Base-by-base conservation (phyloP, 2,888 invertebrate genomes). In the Polydesmus complanatus region DNA sequence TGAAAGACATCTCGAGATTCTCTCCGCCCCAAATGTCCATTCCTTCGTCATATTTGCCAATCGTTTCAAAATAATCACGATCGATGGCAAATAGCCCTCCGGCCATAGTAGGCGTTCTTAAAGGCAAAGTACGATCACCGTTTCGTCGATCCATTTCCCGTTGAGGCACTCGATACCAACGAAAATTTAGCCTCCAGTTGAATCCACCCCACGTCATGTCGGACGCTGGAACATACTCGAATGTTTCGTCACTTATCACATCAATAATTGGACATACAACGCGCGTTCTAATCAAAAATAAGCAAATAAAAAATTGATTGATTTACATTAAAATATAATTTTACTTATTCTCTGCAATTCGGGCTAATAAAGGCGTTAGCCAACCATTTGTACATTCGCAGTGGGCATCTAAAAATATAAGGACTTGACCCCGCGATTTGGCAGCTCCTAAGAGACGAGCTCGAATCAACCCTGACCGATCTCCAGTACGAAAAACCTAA, bases 141-240 rank as follows among this genome's bases (percentile, higher is more conserved):
- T 88, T 88, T 66, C 97, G 80, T 56, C 98, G 81, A 62, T 89
- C 84, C 87, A 96, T 88, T 78, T 98, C 98, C 66, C 97, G 81
- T 72, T 94, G 91, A 0, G 98, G 96, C 25, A 98, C 97, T 62
- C 95, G 84, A 76, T 98, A 98, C 95, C 95, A 96, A 78, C 97
- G 84, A 77, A 98, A 98, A 78, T 97, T 97, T 59, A 98, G 80
- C 76, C 96, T 96, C 97, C 97, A 97, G 78, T 97, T 98, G 78
- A 98, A 98, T 25, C 97, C 97, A 65, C 97, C 97, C 96, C 97
- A 98, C 0, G 97, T 98, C 85, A 95, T 94, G 74, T 98, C 97
- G 1, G 95, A 95, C 1, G 97, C 97, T 57, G 95, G 90, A 65
- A 97, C 92, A 78, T 98, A 98, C 76, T 97, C 96, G 76, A 98